These are phyloP conservation scores for Leuciscus waleckii DNA, from an alignment of 2,797 vertebrate genomes.

Conservation along the genomic window DNA sequence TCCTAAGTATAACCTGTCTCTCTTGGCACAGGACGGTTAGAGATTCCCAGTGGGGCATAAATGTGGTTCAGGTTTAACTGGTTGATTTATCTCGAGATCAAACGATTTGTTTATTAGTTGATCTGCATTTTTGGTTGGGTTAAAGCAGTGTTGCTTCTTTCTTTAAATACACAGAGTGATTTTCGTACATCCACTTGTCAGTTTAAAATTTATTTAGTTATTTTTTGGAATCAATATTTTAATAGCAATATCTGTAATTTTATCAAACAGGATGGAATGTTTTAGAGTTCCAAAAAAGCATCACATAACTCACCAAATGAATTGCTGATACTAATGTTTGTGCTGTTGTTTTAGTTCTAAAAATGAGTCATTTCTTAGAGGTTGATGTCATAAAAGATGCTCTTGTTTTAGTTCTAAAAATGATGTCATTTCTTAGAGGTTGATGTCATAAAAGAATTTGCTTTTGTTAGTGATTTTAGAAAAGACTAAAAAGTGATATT, in stretches of 20 bases:
- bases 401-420: not conserved
- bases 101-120: not conserved
- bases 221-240: not conserved
- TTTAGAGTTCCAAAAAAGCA: not conserved
- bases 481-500: not conserved
- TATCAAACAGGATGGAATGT: not conserved
- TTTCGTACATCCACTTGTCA: not conserved
- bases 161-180: not conserved
- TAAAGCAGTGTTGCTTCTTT: not conserved
- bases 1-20: constrained; percentile 71
- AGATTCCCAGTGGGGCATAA: constrained; percentile 71
- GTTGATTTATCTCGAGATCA: constrained; percentile 6
- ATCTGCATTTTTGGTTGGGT: not conserved
- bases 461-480: not conserved
- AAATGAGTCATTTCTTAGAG: not conserved
- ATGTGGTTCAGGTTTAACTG: constrained; percentile 62
- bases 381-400: not conserved
- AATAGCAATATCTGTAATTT: not conserved
- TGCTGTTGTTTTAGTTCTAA: not conserved
- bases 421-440: not conserved
- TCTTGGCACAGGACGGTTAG: constrained; percentile 63
- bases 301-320: not conserved
- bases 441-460: not conserved
- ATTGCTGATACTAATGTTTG: not conserved
- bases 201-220: not conserved